Evolutionary conservation across 2,113 vertebrate species (phyloP).

Genomic region (Arothron firmamentum): DNA sequence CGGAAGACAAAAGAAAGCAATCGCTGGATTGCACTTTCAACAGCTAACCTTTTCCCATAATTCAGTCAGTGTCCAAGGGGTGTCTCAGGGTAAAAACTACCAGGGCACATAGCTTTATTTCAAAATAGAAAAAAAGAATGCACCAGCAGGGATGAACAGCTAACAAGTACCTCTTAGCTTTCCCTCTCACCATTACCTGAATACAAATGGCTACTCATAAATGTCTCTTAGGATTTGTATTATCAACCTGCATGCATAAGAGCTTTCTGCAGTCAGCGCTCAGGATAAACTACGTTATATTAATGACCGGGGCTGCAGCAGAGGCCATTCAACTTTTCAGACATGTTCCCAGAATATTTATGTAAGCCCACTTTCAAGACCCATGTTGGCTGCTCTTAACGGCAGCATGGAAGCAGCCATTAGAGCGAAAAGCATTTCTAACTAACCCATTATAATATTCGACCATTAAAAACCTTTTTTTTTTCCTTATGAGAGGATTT

Average conservation of each 20-base stretch:
- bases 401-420: conserved; percentile 6
- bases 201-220: conserved; percentile 58
- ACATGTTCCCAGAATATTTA: conserved; percentile 40
- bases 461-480: not conserved
- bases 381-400: conserved; percentile 4
- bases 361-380: too few species aligned
- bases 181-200: conserved; percentile 29
- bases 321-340: conserved; percentile 47
- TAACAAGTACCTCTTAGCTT: conserved; percentile 28
- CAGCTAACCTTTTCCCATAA: conserved; percentile 68
- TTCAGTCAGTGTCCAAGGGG: conserved; percentile 55
- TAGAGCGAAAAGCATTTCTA: conserved; percentile 6
- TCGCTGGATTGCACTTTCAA: conserved; percentile 68
- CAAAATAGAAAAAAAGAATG: conserved; percentile 30
- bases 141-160: conserved; percentile 42
- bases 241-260: conserved; percentile 50
- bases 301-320: conserved; percentile 49
- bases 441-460: not conserved
- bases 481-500: too few species aligned
- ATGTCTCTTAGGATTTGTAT: conserved; percentile 66
- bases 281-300: conserved; percentile 45
- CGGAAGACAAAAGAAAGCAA: conserved; percentile 51
- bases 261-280: conserved; percentile 56
- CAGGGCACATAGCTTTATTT: conserved; percentile 57
- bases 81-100: conserved; percentile 57